Base-by-base conservation (phyloP, 2,797 vertebrate species). In the Coracias cyanogaster region DNA sequence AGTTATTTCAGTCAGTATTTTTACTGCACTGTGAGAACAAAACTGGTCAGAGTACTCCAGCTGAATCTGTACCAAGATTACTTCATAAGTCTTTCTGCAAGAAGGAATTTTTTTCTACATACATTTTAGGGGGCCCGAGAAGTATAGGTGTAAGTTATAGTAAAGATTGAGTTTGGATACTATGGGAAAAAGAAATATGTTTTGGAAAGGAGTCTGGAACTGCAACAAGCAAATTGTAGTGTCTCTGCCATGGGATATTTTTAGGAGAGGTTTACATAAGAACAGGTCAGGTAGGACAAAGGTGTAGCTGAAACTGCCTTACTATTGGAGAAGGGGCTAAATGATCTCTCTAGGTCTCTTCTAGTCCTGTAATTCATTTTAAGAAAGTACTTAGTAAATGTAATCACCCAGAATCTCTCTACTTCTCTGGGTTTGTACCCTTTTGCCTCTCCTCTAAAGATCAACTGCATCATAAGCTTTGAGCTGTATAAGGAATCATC, bases 51-150 rank as follows among this genome's bases (percentile, higher is more conserved):
- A 72, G 10, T 81, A 22, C 18, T 73, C 21, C 20, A 60, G 15
- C 3, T 10, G 21, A 69, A 9, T 13, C 37, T 67, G 74, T 20
- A 45, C 6, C 7, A 51, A 55, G 35, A 21, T 61, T 61, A 26
- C 12, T 81, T 92, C 6, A 1, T 39, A 55, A 60, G 7, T 33
- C 26, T 60, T 80, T 3, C 10, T 71, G 19, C 9, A 43, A 51
- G 31, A 46, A 77, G 2, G 3, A 31, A 1, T 19, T 72, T 65
- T 66, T 71, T 52, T 31, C 15, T 18, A 1, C 10, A 14, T n/a
- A 25, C 0, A 2, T 5, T 2, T 55, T 64, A 51, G 4, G 3
- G 18, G 1, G 1, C 3, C 15, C 14, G 49, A 19, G 25, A 88
- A 71, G 4, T 26, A 29, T 7, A 3, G 3, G 4, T 84, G 82